Evolutionary conservation across 1,140 invertebrate genomes (phyloP), one percentile per base, ranked within the genome.

Genomic region (Drosophila pallidifrons): DNA sequence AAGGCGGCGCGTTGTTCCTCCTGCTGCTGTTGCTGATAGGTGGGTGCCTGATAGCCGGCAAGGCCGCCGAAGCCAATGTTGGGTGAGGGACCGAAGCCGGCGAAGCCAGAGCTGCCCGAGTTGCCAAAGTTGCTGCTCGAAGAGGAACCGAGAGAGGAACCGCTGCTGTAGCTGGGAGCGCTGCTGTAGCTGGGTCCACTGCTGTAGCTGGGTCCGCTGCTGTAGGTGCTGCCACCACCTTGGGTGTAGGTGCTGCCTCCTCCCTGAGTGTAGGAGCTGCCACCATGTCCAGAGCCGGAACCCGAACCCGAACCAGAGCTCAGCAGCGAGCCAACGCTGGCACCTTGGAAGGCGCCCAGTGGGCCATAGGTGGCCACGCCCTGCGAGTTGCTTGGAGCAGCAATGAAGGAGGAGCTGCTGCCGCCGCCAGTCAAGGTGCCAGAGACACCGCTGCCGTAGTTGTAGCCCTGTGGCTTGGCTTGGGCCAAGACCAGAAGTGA

Each of bases 401-500:
- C 47, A 6, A 91, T 25, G 41, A 79, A 81, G 20, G 72, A 41
- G 20, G 57, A 58, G 20, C 54, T 58, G 13, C 67, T 45, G 10
- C 52, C 71, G 8, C 67, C 46, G 10, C 52, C 71, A 6, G 64
- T 74, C 13, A 78, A 20, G 1, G 78, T 63, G 10, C 89, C 85
- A 0, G 90, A 91, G 30, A 91, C 54, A 7, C 90, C 90, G 69
- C 71, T 90, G 64, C 75, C 82, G 58, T 91, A 91, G 66, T 90
- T 91, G 51, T 91, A 91, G 51, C 88, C 88, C 70, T 91, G 90
- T 1, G 90, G 90, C 69, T 91, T 91, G 75, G 80, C 86, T 30
- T 77, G 68, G 15, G 75, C 69, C n/a, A 91, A 46, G 38, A 75
- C 71, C 28, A 74, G 13, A 8, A 91, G 57, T 28, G 81, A 71